Evolutionary conservation across 2,888 invertebrate genomes (phyloP), one percentile per base, ranked within the genome.

Genomic region (Idaea straminata): DNA sequence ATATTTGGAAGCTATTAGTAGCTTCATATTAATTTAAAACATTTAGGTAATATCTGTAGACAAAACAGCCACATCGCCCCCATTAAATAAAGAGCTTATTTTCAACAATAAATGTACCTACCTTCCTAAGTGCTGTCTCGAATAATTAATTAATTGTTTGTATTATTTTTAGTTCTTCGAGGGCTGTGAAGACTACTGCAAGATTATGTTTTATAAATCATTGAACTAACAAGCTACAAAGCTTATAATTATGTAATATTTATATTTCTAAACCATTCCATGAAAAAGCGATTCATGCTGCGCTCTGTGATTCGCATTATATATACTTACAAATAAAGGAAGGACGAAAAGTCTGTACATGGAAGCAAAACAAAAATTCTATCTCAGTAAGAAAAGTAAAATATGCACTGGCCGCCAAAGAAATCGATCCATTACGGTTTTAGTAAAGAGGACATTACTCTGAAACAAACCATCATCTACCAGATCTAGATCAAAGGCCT

Each of bases 81-180:
- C 47, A 47, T 47, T 47, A 13, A 47, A 47, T 47, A 47, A 47
- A 4, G 47, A 47, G 47, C 47, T 47, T 47, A 47, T 47, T 47
- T 47, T 47, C 47, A 6, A 47, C 47, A 47, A 7, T 47, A 47
- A 47, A 47, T 10, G 7, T 47, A 47, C 6, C 47, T 47, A 13
- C 25, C 25, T n/a, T n/a, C n/a, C n/a, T n/a, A n/a, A n/a, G n/a
- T 25, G 25, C 25, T 25, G 1, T 25, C 25, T 25, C 25, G 25
- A 25, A 25, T 25, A 25, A 25, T 10, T 47, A 47, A 47, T 13
- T 7, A 47, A 47, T 13, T 47, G 6, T 47, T 7, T 72, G 67
- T 84, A 86, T 74, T 84, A 87, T 88, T 81, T 80, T 81, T 87
- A 89, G 89, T 80, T 80, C 83, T 87, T 65, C 87, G 86, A 64